phyloP scores from a whole-genome alignment of 35 echinoderm and acorn worm genomes.

The Holothuria glaberrima region DNA sequence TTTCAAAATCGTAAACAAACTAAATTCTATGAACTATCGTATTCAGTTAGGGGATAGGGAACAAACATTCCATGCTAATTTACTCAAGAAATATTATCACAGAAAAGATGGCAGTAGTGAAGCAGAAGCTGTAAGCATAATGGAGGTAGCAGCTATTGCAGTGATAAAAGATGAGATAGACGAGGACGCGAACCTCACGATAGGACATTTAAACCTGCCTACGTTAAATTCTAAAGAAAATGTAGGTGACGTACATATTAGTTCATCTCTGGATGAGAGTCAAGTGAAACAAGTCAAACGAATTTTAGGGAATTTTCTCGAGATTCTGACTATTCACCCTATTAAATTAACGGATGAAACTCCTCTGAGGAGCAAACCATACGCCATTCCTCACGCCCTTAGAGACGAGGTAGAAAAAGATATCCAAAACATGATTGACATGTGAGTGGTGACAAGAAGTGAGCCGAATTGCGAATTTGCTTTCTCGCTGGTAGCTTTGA shows the following conservation, averaged over 20 bases:
- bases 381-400: constrained; percentile 54
- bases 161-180: constrained; percentile 20
- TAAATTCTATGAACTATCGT: constrained; percentile 55
- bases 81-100: constrained; percentile 57
- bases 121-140: not conserved
- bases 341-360: constrained; percentile 38
- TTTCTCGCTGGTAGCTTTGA: constrained; percentile 65
- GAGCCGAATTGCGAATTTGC: constrained; percentile 60
- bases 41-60: constrained; percentile 32
- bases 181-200: not conserved
- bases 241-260: constrained; percentile 42
- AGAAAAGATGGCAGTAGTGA: not conserved
- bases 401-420: constrained; percentile 57
- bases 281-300: constrained; percentile 28
- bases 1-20: constrained; percentile 31
- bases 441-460: constrained; percentile 43
- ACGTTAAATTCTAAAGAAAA: constrained; percentile 8
- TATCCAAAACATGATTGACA: constrained; percentile 58
- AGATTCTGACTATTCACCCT: constrained; percentile 53
- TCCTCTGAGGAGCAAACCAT: constrained; percentile 60
- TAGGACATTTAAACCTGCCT: constrained; percentile 33
- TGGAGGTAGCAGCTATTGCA: constrained; percentile 6
- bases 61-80: constrained; percentile 66
- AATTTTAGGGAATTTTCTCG: constrained; percentile 29
- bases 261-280: not conserved